Evolutionary conservation across 2,888 invertebrate genomes (phyloP), one percentile per base, ranked within the genome.

Genomic region (Aleiodes alternator): DNA sequence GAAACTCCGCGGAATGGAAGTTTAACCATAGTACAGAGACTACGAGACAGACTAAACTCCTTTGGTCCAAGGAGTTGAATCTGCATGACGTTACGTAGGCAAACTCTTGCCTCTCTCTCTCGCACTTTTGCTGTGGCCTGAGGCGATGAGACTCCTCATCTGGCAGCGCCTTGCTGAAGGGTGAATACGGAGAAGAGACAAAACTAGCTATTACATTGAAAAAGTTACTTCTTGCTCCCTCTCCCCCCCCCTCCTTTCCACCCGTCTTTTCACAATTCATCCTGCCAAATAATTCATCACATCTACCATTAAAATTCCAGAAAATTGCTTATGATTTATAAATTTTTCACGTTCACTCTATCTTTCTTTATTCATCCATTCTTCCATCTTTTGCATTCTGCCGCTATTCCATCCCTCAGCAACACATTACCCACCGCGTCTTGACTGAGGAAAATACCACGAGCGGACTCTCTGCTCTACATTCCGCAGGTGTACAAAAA

Each of bases 151-250:
- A 12, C 59, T 29, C 50, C 59, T 29, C 50, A 31, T 48, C 50
- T 72, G 34, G 64, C 43, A 23, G 16, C 43, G 43, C 7, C 43
- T 43, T 43, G 43, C 43, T 43, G 43, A 43, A 43, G 43, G 43
- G 16, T 23, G 38, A 55, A 71, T 57, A 8, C 64, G 57, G 7
- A 38, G 50, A 59, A 73, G 75, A 53, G 77, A 76, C 77, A 79
- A 78, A 80, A 76, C 71, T 72, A 43, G 71, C 79, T 78, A 79
- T 81, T 76, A 79, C 79, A 81, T 79, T 80, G 78, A 80, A 80
- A 80, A 80, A 81, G 76, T 81, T 81, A 68, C 74, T 76, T 11
- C 38, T 38, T 38, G 1, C 8, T 38, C 38, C 38, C 57, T 38
- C 8, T 38, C 38, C 38, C 57, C 64, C 48, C 48, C 66, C 69